Percentiles rank a stretch among this genome's conserved stretches.
Evolutionary conservation across 1,140 invertebrate genomes (phyloP).

Genomic region (Drosophila obscura): DNA sequence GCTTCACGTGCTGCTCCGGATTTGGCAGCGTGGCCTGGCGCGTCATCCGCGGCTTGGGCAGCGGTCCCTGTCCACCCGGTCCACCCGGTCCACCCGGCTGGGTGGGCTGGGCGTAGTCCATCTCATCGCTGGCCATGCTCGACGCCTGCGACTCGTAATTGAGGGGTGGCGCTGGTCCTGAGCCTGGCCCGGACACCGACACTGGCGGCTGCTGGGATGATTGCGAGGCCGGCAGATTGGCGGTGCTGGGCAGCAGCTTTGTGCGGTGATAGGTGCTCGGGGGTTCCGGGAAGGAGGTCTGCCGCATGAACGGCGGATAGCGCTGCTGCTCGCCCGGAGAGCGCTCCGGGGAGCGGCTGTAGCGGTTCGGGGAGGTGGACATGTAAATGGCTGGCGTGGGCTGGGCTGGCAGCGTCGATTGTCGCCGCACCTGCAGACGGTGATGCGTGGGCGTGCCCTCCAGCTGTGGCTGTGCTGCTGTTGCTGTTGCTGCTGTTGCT

Average conservation of each 20-base stretch:
- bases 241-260: conserved; percentile 74
- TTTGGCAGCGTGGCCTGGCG: conserved; percentile 82
- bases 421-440: conserved; percentile 79
- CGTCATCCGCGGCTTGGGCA: conserved; percentile 76
- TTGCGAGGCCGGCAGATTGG: conserved; percentile 36
- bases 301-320: conserved; percentile 81
- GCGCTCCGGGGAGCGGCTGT: conserved; percentile 81
- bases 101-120: conserved; percentile 46
- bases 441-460: conserved; percentile 68
- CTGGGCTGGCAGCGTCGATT: conserved; percentile 80
- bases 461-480: conserved; percentile 45
- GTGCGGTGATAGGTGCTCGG: conserved; percentile 68
- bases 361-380: conserved; percentile 83
- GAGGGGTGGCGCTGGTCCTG: conserved; percentile 38
- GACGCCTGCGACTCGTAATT: conserved; percentile 69
- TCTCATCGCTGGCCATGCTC: conserved; percentile 66
- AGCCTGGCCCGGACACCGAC: not conserved
- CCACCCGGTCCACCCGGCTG: not conserved
- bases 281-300: conserved; percentile 79
- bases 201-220: conserved; percentile 20
- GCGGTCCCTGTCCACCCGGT: conserved; percentile 7
- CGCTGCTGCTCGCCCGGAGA: conserved; percentile 79
- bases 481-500: conserved; percentile 54
- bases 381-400: conserved; percentile 78
- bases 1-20: conserved; percentile 82